Evolutionary conservation across 1,140 invertebrate species (phyloP).

Genomic region (Pentalonia nigronervosa): DNA sequence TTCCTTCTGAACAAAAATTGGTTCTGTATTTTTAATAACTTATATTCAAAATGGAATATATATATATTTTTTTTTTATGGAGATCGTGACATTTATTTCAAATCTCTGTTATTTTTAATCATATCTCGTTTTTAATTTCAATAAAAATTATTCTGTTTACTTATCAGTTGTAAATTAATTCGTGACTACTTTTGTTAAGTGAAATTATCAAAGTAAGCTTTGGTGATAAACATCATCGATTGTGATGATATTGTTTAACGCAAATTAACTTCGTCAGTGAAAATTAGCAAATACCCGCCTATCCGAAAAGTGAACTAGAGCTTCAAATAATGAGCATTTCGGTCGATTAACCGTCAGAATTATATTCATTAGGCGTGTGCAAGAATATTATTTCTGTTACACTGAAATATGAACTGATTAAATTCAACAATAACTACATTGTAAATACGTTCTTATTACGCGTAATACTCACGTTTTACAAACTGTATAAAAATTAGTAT

Average conservation of each 20-base stretch:
- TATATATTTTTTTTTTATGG: too few species aligned
- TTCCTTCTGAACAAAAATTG: too few species aligned
- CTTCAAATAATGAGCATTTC: not conserved
- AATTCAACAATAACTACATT: not conserved
- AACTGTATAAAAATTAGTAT: too few species aligned
- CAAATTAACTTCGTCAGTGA: not conserved
- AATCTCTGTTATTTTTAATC: not conserved
- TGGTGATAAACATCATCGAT: not conserved
- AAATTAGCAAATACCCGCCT: not conserved
- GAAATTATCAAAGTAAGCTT: not conserved
- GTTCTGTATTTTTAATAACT: too few species aligned
- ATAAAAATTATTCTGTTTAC: not conserved
- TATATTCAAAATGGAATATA: too few species aligned
- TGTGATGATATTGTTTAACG: not conserved
- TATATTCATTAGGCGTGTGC: not conserved
- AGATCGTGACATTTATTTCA: too few species aligned
- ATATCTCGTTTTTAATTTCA: too few species aligned
- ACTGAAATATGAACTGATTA: too few species aligned
- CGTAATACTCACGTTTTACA: too few species aligned
- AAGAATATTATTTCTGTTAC: not conserved
- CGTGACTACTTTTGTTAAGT: not conserved
- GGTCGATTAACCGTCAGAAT: not conserved
- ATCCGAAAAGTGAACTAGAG: not conserved
- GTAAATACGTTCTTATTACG: too few species aligned
- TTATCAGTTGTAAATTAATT: not conserved